Evolutionary conservation across 2,113 vertebrate species (phyloP).

Genomic region (Xenopus borealis): DNA sequence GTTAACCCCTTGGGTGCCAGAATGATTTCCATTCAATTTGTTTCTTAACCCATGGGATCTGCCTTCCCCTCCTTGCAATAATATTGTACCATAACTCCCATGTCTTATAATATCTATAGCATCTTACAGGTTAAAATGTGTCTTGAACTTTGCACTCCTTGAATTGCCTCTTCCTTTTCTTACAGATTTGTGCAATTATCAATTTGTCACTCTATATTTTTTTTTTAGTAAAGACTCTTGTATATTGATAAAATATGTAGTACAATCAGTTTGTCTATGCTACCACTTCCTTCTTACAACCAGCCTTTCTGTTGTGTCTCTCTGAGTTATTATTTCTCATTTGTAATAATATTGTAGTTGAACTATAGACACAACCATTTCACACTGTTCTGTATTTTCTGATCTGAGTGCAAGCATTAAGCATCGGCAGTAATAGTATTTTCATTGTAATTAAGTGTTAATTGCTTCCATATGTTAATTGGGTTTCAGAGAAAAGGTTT

Average conservation of each 20-base stretch:
- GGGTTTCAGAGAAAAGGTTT: conserved; percentile 72
- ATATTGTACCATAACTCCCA: no score
- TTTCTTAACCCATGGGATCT: no score
- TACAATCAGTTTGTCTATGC: conserved; percentile 32
- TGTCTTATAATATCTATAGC: no score
- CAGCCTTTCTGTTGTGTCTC: conserved; percentile 16
- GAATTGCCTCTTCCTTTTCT: no score
- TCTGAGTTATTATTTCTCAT: conserved; percentile 35
- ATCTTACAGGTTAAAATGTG: no score
- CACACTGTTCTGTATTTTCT: conserved; percentile 68
- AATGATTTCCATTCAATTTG: not conserved
- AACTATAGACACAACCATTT: conserved; percentile 31
- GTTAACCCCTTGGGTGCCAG: not conserved
- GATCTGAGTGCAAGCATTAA: conserved; percentile 80
- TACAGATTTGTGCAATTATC: no score
- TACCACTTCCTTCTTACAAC: conserved; percentile 15
- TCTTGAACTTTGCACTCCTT: no score
- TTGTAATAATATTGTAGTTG: conserved; percentile 44
- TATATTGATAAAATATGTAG: conserved; percentile 12
- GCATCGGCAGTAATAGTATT: conserved; percentile 86
- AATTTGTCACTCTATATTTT: no score
- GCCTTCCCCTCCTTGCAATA: no score
- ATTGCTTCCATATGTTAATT: conserved; percentile 93
- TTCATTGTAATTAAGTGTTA: conserved; percentile 92
- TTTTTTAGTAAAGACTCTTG: no score